These are phyloP conservation scores for Microctonus hyperodae DNA, from an alignment of 2,888 invertebrate species.

Conservation along the genomic window DNA sequence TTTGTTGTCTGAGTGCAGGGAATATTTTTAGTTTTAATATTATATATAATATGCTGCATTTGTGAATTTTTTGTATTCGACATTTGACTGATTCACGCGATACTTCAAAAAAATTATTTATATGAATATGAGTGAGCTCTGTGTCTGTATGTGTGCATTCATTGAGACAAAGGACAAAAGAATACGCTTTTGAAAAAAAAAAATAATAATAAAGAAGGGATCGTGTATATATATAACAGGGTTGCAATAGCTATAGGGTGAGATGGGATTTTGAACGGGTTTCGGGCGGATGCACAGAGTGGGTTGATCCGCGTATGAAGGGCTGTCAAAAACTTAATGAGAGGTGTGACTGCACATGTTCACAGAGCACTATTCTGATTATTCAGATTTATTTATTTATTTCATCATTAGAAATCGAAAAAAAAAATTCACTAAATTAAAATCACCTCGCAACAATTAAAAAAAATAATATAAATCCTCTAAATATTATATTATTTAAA, in stretches of 20 bases:
- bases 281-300: constrained; percentile 54
- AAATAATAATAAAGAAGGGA: constrained; percentile 27
- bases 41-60: neutral
- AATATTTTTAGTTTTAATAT: neutral
- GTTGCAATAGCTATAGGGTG: constrained; percentile 30
- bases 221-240: constrained; percentile 5
- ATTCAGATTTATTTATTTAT: constrained; percentile 39
- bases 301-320: constrained; percentile 61
- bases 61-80: constrained; percentile 49
- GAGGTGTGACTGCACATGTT: constrained; percentile 64
- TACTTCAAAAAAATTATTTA: constrained; percentile 50
- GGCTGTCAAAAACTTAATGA: constrained; percentile 64
- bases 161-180: constrained; percentile 59
- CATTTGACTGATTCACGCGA: constrained; percentile 52
- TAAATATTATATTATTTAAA: no score
- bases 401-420: no score
- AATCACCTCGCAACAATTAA: neutral
- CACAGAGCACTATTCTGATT: constrained; percentile 51
- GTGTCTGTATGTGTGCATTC: constrained; percentile 48
- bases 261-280: constrained; percentile 38
- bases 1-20: neutral
- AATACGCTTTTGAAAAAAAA: constrained; percentile 37
- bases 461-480: no score
- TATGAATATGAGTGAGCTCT: constrained; percentile 34
- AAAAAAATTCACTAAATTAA: neutral